phyloP scores from a whole-genome alignment of 2,888 invertebrate genomes.

The Rhagonycha lutea region DNA sequence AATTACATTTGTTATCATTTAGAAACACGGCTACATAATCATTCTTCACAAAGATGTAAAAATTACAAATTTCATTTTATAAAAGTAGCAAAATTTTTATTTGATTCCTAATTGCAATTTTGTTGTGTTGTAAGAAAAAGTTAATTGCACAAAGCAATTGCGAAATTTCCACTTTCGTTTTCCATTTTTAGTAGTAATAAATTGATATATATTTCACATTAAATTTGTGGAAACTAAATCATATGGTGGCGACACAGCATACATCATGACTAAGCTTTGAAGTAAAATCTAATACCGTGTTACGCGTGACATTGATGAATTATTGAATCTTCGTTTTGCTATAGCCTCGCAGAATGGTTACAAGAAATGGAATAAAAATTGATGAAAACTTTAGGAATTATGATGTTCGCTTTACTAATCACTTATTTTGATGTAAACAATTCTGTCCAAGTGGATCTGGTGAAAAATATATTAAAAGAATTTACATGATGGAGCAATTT shows the following conservation, averaged over 20 bases:
- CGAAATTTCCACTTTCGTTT: neutral
- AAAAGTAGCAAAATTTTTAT: neutral
- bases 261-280: slow-evolving; percentile 10
- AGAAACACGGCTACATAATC: neutral
- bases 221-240: slow-evolving; percentile 4
- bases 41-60: neutral
- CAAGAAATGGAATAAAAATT: slow-evolving; percentile 14
- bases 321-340: slow-evolving; percentile 14
- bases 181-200: neutral
- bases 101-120: neutral
- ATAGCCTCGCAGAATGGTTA: slow-evolving; percentile 5
- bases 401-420: slow-evolving; percentile 6
- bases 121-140: neutral
- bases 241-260: slow-evolving; percentile 7
- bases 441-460: neutral
- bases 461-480: neutral
- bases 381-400: slow-evolving; percentile 14
- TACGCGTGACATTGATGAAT: slow-evolving; percentile 19
- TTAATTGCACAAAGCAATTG: neutral
- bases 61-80: neutral
- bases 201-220: slow-evolving; percentile 1
- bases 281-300: slow-evolving; percentile 20
- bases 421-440: neutral
- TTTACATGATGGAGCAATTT: neutral
- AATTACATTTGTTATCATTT: neutral